These are phyloP conservation scores for Criorhina ranunculi DNA, from an alignment of 2,888 invertebrate species.

Conservation along the genomic window DNA sequence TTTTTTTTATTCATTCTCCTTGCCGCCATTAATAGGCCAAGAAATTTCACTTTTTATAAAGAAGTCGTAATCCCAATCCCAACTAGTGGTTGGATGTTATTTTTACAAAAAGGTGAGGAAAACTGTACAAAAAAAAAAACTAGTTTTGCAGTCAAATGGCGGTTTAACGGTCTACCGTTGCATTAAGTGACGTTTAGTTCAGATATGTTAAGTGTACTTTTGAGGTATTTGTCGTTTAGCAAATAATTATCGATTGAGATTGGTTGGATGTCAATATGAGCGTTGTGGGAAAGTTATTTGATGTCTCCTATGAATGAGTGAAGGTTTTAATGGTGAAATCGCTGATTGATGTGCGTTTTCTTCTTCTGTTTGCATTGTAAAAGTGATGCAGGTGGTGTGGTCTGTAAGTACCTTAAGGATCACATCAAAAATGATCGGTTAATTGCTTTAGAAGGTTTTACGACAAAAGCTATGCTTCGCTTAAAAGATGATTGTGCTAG, in stretches of 20 bases:
- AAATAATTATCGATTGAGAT: constrained; percentile 20
- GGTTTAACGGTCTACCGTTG: constrained; percentile 28
- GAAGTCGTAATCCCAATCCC: constrained; percentile 6
- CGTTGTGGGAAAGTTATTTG: constrained; percentile 44
- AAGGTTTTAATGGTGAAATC: constrained; percentile 16
- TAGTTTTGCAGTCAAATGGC: constrained; percentile 22
- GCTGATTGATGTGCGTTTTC: not conserved
- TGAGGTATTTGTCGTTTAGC: constrained; percentile 4
- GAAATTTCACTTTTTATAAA: constrained; percentile 73
- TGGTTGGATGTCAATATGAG: constrained; percentile 29
- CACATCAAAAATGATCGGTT: too few relatives aligned
- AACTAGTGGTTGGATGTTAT: constrained; percentile 2
- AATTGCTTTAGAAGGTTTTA: too few relatives aligned
- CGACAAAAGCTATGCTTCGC: too few relatives aligned
- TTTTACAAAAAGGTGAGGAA: constrained; percentile 37
- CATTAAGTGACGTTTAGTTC: constrained; percentile 29
- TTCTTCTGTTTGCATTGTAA: not conserved
- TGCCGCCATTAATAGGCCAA: constrained; percentile 60
- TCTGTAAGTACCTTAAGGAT: too few relatives aligned
- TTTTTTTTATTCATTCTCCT: constrained; percentile 35
- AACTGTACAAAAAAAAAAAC: constrained; percentile 34
- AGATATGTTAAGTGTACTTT: constrained; percentile 10
- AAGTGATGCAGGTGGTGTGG: too few relatives aligned
- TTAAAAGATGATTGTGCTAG: too few relatives aligned
- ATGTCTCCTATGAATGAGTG: not conserved